phyloP scores from a whole-genome alignment of 2,113 vertebrate species.

The Rutilus rutilus region DNA sequence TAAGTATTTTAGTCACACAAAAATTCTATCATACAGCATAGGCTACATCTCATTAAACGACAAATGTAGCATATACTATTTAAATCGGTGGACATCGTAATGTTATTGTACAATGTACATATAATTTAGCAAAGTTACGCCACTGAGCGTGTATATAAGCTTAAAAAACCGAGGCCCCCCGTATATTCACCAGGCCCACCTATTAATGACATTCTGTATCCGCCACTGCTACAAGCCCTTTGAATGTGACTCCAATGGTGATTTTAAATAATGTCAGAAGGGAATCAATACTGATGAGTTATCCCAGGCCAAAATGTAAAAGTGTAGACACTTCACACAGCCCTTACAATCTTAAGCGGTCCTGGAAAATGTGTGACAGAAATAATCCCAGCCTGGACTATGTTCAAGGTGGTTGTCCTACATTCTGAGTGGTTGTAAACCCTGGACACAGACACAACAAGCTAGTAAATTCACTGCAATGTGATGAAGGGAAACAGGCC shows the following conservation, averaged over 20 bases:
- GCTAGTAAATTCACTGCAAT: conserved; percentile 5
- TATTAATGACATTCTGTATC: no score
- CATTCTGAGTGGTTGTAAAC: conserved; percentile 26
- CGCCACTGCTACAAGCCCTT: not conserved
- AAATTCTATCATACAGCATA: no score
- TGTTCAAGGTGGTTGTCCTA: conserved; percentile 9
- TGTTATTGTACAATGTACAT: no score
- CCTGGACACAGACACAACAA: not conserved
- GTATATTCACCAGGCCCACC: no score
- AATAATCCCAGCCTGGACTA: conserved; percentile 44
- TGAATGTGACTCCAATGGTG: not conserved
- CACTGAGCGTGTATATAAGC: no score
- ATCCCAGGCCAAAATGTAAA: conserved; percentile 6
- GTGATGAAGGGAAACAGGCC: not conserved
- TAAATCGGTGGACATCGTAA: no score
- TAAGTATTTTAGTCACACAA: no score
- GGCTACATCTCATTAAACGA: no score
- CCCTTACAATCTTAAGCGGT: conserved; percentile 33
- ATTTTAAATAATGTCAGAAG: not conserved
- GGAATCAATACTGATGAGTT: not conserved
- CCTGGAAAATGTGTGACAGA: conserved; percentile 46
- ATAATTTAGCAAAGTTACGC: no score
- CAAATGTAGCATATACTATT: no score
- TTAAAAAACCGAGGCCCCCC: no score
- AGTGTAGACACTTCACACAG: conserved; percentile 40